A percentile compares a stretch with the other conserved stretches of the same genome.
Conservation (phyloP, 2,888 invertebrate species). For the Tetranychus piercei region DNA sequence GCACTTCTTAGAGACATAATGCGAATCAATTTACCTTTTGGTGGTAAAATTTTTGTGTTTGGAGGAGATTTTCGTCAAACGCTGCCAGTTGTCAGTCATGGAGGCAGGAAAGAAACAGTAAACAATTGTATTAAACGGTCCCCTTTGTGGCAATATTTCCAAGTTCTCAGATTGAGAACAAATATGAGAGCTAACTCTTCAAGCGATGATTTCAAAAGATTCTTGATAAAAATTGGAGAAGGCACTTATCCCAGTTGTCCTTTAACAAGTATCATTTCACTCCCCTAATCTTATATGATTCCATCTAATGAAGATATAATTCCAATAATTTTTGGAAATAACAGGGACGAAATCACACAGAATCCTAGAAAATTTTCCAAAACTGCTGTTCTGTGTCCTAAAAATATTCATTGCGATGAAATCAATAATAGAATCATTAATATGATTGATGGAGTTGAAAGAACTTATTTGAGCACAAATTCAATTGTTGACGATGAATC, state of each 20-base stretch:
- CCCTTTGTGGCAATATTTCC: constrained; percentile 15
- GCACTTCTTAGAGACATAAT: constrained; percentile 18
- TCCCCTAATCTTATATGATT: too few species aligned
- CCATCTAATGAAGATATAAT: too few species aligned
- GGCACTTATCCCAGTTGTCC: background rate
- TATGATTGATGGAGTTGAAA: constrained; percentile 10
- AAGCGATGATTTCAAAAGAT: background rate
- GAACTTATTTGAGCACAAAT: constrained; percentile 15
- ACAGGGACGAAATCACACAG: background rate
- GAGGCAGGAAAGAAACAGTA: constrained; percentile 11
- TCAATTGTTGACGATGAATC: background rate
- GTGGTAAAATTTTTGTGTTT: constrained; percentile 20
- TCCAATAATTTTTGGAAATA: too few species aligned
- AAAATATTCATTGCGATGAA: constrained; percentile 11
- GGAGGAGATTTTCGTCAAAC: constrained; percentile 23
- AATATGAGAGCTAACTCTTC: constrained; percentile 19
- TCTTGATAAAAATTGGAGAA: constrained; percentile 14
- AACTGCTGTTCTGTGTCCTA: constrained; percentile 15
- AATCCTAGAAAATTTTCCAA: background rate
- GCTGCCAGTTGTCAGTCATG: constrained; percentile 17
- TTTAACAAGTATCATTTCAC: too few species aligned
- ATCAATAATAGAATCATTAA: constrained; percentile 17
- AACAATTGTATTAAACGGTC: constrained; percentile 16
- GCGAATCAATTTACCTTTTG: constrained; percentile 19
- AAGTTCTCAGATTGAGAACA: constrained; percentile 5